Evolutionary conservation across 2,797 vertebrate genomes (phyloP), one percentile per base, ranked within the genome.

Genomic region (Mastacembelus armatus): DNA sequence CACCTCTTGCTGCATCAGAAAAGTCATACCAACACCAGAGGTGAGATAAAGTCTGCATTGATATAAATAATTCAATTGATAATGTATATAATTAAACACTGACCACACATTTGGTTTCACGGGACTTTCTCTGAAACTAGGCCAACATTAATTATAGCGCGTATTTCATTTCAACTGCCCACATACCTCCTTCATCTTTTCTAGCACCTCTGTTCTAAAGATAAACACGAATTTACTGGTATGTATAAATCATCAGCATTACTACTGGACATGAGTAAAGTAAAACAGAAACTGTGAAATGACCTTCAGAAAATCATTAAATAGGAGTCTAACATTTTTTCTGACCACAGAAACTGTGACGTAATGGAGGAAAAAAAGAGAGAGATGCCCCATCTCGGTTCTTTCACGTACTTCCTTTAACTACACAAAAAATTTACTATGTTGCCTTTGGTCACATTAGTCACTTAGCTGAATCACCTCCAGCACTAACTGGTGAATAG

Each of bases 271-370:
- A 35, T 40, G 4, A 7, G 4, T 1, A 18, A 30, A 5, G 1
- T 1, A 3, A 35, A 35, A 52, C 26, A 22, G 47, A 55, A 71
- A 68, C 48, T 36, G 14, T 40, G 12, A 60, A 9, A 2, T 61
- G 15, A 51, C 3, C 15, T 4, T 2, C 3, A 12, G 1, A 18
- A 4, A 3, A 18, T 16, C 15, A 19, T 36, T 3, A 15, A 5
- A 26, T 5, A 26, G 3, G 26, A 26, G 5, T 14, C 35, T 12
- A 35, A 38, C 38, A 38, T 38, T 18, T 32, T 15, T 19, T 33
- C 1, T 24, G 21, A 52, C 14, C 29, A 47, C 30, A 32, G 40
- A 66, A 38, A 45, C 29, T 48, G 9, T 9, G 0, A 10, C 4
- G n/a, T n/a, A n/a, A 6, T 12, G 21, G 2, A 9, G 0, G 4